Evolutionary conservation across 2,888 invertebrate genomes (phyloP), one percentile per base, ranked within the genome.

Genomic region (Luperina nickerlii): DNA sequence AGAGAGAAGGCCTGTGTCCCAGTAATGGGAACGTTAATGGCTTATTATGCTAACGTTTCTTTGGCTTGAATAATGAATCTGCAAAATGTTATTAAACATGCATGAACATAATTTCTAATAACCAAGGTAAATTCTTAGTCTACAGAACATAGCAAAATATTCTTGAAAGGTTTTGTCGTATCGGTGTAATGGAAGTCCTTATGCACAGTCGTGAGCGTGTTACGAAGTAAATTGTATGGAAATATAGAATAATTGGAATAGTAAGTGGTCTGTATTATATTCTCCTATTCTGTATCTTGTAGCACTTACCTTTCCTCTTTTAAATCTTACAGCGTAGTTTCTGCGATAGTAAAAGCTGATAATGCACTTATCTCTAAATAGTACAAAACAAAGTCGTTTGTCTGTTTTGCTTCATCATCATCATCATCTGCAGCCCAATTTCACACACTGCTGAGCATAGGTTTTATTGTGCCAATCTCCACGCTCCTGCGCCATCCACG

Each of bases 211-310:
- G 79, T 83, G 79, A 79, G 24, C 83, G 5, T 79, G 65, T 83
- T 65, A 79, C 73, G 38, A 66, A 13, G 15, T 70, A 70, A 79
- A 54, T 79, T 78, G 79, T 73, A 62, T 62, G 24, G 54, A 38
- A n/a, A 27, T 15, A 62, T 62, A 68, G 65, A 73, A 71, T 77
- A 67, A 77, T 81, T 77, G 32, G 65, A 67, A 79, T 65, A 79
- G 65, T 83, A 82, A 83, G 83, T 79, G 65, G 54, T 57, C 20
- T 74, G n/a, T 27, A 79, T 82, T 82, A 79, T 82, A 60, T 62
- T 69, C 42, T 51, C 66, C 60, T 42, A 70, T 83, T 70, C 48
- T 70, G 9, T 63, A 70, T 70, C 83, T 73, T 79, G 15, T 42
- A 62, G 66, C 27, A 82, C 71, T 78, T 83, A 65, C 83, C 67